Evolutionary conservation across 2,797 vertebrate species (phyloP).

Genomic region (Cichlasoma orientale): DNA sequence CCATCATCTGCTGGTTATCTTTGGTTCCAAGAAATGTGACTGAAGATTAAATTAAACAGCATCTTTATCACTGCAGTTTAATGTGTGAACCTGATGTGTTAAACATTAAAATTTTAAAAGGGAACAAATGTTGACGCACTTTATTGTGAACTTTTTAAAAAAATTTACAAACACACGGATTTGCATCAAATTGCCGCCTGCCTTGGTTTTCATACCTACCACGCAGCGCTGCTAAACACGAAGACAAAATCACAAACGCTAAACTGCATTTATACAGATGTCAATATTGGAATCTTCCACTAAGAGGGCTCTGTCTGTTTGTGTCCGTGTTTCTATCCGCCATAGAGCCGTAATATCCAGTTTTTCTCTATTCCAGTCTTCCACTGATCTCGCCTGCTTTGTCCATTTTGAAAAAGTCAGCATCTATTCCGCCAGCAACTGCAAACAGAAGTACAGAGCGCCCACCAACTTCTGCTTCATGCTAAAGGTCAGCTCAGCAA

Average conservation of each 20-base stretch:
- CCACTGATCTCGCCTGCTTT: slow-evolving; percentile 87
- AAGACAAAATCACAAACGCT: not conserved
- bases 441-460: slow-evolving; percentile 87
- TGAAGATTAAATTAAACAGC: not conserved
- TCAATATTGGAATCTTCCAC: no score
- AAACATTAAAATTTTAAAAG: not conserved
- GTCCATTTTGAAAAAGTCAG: slow-evolving; percentile 89
- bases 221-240: not conserved
- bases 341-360: not conserved
- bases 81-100: slow-evolving; percentile 26
- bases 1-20: not conserved
- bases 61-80: not conserved
- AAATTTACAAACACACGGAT: not conserved
- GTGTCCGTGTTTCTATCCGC: not conserved
- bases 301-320: no score
- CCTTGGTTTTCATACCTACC: not conserved
- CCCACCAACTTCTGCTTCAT: slow-evolving; percentile 92
- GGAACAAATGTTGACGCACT: not conserved
- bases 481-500: slow-evolving; percentile 83
- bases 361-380: slow-evolving; percentile 76
- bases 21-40: not conserved
- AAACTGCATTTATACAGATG: not conserved
- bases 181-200: not conserved
- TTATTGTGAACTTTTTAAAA: not conserved
- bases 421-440: slow-evolving; percentile 84